phyloP scores from a whole-genome alignment of 2,888 invertebrate genomes.

The Pheosia tremula region DNA sequence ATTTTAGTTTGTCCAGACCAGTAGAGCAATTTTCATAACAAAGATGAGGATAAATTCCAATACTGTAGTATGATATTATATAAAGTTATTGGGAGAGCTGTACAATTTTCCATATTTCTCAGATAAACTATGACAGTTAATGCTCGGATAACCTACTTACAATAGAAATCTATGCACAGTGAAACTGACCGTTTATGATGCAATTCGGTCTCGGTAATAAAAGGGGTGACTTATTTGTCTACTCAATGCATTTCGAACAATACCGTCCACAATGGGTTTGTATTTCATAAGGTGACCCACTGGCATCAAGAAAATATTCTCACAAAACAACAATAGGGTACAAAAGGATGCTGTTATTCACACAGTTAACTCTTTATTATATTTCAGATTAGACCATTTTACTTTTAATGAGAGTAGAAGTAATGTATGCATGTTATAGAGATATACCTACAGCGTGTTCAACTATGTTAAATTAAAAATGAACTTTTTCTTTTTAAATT shows the following conservation, averaged over 20 bases:
- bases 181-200: slow-evolving; percentile 39
- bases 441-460: slow-evolving; percentile 21
- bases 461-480: background rate
- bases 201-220: slow-evolving; percentile 32
- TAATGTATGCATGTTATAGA: slow-evolving; percentile 14
- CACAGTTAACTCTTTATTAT: slow-evolving; percentile 79
- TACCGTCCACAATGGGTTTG: slow-evolving; percentile 43
- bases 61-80: background rate
- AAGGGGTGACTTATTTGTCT: slow-evolving; percentile 47
- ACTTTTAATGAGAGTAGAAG: slow-evolving; percentile 42
- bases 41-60: too few relatives aligned
- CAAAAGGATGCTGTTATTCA: slow-evolving; percentile 84
- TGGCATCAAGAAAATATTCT: slow-evolving; percentile 68
- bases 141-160: background rate
- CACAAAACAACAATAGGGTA: slow-evolving; percentile 76
- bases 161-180: slow-evolving; percentile 20
- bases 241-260: slow-evolving; percentile 58
- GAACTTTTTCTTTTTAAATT: background rate
- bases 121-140: background rate
- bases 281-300: slow-evolving; percentile 50
- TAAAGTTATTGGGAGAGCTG: background rate
- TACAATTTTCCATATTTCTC: background rate
- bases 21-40: too few relatives aligned
- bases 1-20: too few relatives aligned
- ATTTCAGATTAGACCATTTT: slow-evolving; percentile 53